Evolutionary conservation across 2,113 vertebrate genomes (phyloP).

Genomic region (Pao palembangensis): DNA sequence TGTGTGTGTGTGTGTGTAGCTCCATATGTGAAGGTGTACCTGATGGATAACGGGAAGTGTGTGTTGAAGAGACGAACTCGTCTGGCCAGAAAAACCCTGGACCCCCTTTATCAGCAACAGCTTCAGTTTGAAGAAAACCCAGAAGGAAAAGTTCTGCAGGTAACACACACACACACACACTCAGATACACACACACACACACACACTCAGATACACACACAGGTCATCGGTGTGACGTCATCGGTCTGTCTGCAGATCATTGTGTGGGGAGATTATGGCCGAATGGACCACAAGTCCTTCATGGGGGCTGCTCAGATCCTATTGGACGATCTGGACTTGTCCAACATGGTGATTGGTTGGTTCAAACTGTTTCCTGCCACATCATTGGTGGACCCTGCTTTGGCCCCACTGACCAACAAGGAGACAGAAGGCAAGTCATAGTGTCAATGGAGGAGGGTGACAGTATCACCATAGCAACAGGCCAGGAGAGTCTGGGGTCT

Average conservation of each 20-base stretch:
- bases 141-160: constrained; percentile 95
- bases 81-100: constrained; percentile 92
- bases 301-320: constrained; percentile 98
- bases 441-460: constrained; percentile 74
- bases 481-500: not conserved
- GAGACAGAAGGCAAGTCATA: constrained; percentile 89
- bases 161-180: no score
- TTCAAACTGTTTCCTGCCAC: constrained; percentile 97
- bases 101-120: constrained; percentile 96
- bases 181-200: no score
- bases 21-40: constrained; percentile 96
- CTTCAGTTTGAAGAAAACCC: constrained; percentile 96
- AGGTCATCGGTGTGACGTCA: not conserved
- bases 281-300: constrained; percentile 99
- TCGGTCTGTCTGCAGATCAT: constrained; percentile 81
- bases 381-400: constrained; percentile 94
- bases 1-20: constrained; percentile 68
- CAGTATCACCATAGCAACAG: constrained; percentile 42
- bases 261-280: constrained; percentile 98
- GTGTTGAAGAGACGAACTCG: constrained; percentile 98
- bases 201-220: no score
- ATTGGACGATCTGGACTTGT: constrained; percentile 94
- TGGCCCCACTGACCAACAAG: constrained; percentile 94
- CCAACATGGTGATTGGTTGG: constrained; percentile 99
- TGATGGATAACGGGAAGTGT: constrained; percentile 95